Evolutionary conservation across 2,113 vertebrate species (phyloP), one percentile per base, ranked within the genome.

Genomic region (Taurulus bubalis): DNA sequence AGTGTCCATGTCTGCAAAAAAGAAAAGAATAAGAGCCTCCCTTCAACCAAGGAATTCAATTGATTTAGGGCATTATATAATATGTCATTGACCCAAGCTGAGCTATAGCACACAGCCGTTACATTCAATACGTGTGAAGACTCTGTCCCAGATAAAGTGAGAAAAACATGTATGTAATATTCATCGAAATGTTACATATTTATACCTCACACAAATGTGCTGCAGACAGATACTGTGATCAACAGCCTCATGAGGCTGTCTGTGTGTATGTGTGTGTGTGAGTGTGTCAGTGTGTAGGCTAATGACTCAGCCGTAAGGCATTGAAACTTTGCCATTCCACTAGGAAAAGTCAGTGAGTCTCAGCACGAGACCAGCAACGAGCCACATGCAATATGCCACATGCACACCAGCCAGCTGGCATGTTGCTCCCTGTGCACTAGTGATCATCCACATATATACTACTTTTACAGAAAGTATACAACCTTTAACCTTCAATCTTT

Each of bases 91-190:
- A 83, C 76, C 38, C 58, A 8, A n/a, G 28, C 32, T 78, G 53
- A 82, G 78, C 82, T 28, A 24, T 49, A 83, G 51, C 62, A 42
- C 51, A 49, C 38, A 22, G 40, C 51, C 26, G 56, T 74, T 49
- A 15, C 64, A 63, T 64, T 75, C 34, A 64, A 34, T 64, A 53
- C 38, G 56, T 86, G 80, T 58, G 51, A 85, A 89, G 59, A n/a
- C 75, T 11, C 40, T 65, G 84, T 83, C 88, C 80, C 79, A 89
- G 73, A 85, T 85, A 82, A 77, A 87, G 79, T 60, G 81, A 59
- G 86, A 87, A 77, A 85, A 87, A 80, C 76, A 84, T 56, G 60
- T 73, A 87, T 91, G 80, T 79, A 89, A 89, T 90, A 86, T 90
- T 90, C 78, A 91, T 91, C 3, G 9, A 75, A 73, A 77, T 18